A percentile compares a stretch with the other conserved stretches of the same genome.
These are phyloP conservation scores for Eupithecia dodoneata DNA, from an alignment of 2,888 invertebrate genomes.

Conservation along the genomic window DNA sequence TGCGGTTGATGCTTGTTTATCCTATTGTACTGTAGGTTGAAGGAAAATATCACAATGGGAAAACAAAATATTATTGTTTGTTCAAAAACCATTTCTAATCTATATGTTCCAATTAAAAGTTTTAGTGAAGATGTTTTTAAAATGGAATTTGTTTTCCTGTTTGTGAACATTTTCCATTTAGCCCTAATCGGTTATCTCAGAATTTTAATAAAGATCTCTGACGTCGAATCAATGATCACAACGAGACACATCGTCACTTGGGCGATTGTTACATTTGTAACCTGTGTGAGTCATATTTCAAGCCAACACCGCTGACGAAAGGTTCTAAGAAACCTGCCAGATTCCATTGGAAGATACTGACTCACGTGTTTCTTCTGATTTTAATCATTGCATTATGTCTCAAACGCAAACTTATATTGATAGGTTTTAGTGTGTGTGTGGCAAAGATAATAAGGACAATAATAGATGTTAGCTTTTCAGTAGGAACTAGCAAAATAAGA, in stretches of 20 bases:
- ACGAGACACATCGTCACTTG: slow-evolving; percentile 22
- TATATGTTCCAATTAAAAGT: background rate
- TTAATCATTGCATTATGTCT: background rate
- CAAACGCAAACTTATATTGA: background rate
- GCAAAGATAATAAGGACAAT: background rate
- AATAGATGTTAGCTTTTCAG: background rate
- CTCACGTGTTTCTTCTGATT: slow-evolving; percentile 7
- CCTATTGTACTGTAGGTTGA: background rate
- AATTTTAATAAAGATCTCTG: background rate
- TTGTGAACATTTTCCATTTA: background rate
- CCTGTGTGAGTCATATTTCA: slow-evolving; percentile 41
- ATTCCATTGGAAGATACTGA: slow-evolving; percentile 35
- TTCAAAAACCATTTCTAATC: background rate
- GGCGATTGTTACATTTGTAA: slow-evolving; percentile 30
- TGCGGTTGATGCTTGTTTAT: background rate
- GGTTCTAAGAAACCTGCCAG: slow-evolving; percentile 40
- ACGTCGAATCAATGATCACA: slow-evolving; percentile 13
- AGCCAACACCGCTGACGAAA: slow-evolving; percentile 26
- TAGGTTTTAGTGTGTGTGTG: background rate
- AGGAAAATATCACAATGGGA: background rate
- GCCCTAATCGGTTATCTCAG: background rate
- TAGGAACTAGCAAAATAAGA: background rate
- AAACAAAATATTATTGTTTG: background rate
- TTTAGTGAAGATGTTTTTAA: background rate
- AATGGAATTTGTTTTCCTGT: background rate